Conservation (phyloP, 1,140 invertebrate species). For the Gerris buenoi region DNA sequence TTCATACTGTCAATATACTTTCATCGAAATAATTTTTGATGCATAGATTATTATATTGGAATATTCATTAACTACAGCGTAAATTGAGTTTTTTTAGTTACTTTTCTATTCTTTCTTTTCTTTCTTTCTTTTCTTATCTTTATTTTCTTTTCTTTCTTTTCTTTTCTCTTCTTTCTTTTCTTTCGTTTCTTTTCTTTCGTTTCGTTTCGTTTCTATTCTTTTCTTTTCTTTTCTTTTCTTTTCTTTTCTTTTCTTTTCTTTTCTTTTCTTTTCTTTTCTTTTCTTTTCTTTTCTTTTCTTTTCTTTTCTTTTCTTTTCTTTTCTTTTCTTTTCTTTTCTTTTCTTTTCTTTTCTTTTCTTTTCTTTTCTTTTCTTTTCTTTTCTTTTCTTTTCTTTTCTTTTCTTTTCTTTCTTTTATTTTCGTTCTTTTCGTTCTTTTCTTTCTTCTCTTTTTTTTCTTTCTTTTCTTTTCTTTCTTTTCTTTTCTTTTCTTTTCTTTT, state of each 20-base stretch:
- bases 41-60: no score
- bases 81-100: background rate
- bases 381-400: constrained; percentile 1
- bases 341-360: background rate
- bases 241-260: constrained; percentile 1
- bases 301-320: background rate
- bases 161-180: constrained; percentile 1
- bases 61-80: no score
- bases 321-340: background rate
- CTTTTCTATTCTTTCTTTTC: background rate
- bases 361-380: constrained; percentile 1
- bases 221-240: background rate
- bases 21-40: no score
- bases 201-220: background rate
- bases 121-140: constrained; percentile 1
- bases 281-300: constrained; percentile 1
- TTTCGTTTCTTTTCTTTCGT: background rate
- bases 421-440: background rate
- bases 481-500: background rate
- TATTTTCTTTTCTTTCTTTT: background rate
- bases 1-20: no score
- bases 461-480: constrained; percentile 1
- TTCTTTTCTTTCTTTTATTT: background rate
- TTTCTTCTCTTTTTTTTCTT: background rate
- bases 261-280: background rate